Conservation (phyloP, 2,113 vertebrate species). For the Syngnathus typhle region DNA sequence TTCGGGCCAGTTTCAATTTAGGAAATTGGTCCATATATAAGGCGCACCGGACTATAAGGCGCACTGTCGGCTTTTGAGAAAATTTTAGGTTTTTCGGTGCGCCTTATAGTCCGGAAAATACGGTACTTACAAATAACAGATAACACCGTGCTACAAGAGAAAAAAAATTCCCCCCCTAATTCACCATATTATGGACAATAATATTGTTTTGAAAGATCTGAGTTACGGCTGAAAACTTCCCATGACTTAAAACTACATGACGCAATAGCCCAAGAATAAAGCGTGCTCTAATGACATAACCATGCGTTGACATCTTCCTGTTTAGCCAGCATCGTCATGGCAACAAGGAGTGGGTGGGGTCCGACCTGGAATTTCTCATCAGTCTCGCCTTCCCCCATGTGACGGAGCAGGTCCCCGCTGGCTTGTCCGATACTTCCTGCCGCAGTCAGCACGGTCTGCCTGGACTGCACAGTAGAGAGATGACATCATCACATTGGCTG, state of each 20-base stretch:
- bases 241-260: constrained; percentile 15
- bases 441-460: constrained; percentile 94
- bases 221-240: constrained; percentile 14
- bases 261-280: constrained; percentile 33
- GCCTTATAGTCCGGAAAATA: too few relatives aligned
- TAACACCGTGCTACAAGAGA: not conserved
- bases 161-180: not conserved
- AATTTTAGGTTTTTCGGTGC: too few relatives aligned
- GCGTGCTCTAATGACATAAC: constrained; percentile 27
- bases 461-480: constrained; percentile 73
- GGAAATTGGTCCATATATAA: too few relatives aligned
- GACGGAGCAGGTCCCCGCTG: constrained; percentile 90
- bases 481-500: constrained; percentile 53
- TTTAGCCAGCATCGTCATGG: constrained; percentile 51
- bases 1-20: too few relatives aligned
- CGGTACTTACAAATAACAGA: not conserved
- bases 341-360: constrained; percentile 46
- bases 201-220: not conserved
- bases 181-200: not conserved
- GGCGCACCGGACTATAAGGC: too few relatives aligned
- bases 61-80: too few relatives aligned
- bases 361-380: constrained; percentile 95
- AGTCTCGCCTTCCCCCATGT: constrained; percentile 97
- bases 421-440: constrained; percentile 97
- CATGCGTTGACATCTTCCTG: constrained; percentile 50